Base-by-base conservation (phyloP, 2,797 vertebrate genomes). In the Limosa lapponica region DNA sequence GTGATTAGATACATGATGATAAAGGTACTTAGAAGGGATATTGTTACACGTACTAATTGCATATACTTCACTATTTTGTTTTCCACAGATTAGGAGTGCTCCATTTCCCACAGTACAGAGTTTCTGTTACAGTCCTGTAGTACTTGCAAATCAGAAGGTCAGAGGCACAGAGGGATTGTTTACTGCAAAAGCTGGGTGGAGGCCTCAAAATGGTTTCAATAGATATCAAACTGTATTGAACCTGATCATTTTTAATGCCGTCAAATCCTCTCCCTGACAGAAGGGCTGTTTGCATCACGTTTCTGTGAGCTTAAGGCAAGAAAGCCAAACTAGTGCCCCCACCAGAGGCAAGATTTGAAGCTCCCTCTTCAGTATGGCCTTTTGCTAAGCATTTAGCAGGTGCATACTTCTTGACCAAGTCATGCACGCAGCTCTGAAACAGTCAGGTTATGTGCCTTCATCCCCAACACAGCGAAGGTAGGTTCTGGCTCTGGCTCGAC, bases 391-490 rank as follows among this genome's bases (percentile, higher is more conserved):
- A 17, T 49, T 70, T 34, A 69, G n/a, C 10, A 49, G 1, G 1
- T 30, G 5, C 23, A 7, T 22, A 6, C 13, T n/a, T 20, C 59
- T 70, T 81, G n/a, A 37, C 27, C 61, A 82, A 93, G 36, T 3
- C 44, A 39, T 1, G 1, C 3, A 0, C 6, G 3, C 14, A 71
- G 51, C n/a, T 87, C 67, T 66, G 43, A 43, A 52, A 66, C 22
- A 70, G 20, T 2, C 75, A 54, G 67, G 6, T 20, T 28, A 5
- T 0, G 0, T 8, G 12, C 19, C 51, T 57, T 32, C 27, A 43
- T 24, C 7, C 20, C 16, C 2, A 4, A 6, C 51, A 54, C 48
- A 62, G 59, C 0, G 0, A 44, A 11, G 7, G 27, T 27, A 34
- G 51, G 37, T 23, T 88, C 54, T 75, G 59, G 41, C 71, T 25